phyloP scores from a whole-genome alignment of 2,888 invertebrate genomes.

The Mimas tiliae region DNA sequence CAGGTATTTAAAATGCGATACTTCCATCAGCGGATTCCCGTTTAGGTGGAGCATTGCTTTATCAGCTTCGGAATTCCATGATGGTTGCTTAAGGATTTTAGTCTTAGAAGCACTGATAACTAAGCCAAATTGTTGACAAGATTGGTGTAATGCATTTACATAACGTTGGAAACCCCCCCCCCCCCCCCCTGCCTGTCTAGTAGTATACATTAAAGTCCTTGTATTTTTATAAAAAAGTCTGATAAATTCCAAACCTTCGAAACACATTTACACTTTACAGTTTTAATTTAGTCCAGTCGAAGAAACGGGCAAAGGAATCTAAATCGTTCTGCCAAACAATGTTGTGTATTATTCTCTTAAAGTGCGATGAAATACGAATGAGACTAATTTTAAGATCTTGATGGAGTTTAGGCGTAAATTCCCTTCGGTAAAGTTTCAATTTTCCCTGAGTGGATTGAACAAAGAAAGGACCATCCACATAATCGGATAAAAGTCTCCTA shows the following conservation, averaged over 20 bases:
- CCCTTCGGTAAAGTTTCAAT: conserved; percentile 10
- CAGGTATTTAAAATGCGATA: too few relatives aligned
- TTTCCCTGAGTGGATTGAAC: conserved; percentile 22
- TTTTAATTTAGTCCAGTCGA: background rate
- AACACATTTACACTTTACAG: background rate
- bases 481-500: background rate
- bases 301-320: background rate
- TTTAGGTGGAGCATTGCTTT: too few relatives aligned
- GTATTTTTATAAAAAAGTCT: too few relatives aligned
- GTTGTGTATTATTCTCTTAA: background rate
- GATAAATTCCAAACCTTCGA: background rate
- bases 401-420: conserved; percentile 8
- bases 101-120: too few relatives aligned
- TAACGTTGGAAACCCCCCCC: too few relatives aligned
- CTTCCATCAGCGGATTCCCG: too few relatives aligned
- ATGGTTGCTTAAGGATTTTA: too few relatives aligned
- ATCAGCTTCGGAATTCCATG: too few relatives aligned
- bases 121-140: too few relatives aligned
- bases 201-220: too few relatives aligned
- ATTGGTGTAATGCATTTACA: too few relatives aligned
- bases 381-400: conserved; percentile 11
- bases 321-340: background rate
- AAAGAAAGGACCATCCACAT: conserved; percentile 3
- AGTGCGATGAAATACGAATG: conserved; percentile 1
- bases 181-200: too few relatives aligned